Evolutionary conservation across 2,888 invertebrate species (phyloP).

Genomic region (Cryptus viduatorius): DNA sequence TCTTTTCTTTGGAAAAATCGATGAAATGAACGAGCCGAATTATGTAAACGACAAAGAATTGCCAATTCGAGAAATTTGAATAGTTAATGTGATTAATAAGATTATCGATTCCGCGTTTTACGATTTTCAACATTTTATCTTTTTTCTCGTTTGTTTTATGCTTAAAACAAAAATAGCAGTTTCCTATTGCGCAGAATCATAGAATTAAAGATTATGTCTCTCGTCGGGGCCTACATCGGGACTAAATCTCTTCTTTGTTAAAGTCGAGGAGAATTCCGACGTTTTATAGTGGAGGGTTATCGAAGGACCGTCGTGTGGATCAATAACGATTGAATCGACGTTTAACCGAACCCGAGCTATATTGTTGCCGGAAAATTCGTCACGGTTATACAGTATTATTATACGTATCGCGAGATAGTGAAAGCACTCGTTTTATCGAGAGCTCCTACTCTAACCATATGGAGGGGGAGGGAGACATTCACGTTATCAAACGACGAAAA

Average conservation of each 20-base stretch:
- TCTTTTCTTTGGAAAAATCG: no score
- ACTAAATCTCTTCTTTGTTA: background rate
- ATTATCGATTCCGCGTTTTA: no score
- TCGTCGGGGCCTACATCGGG: background rate
- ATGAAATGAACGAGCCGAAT: no score
- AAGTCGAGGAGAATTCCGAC: background rate
- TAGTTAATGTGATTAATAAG: no score
- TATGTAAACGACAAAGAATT: no score
- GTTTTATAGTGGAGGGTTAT: constrained; percentile 13
- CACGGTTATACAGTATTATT: constrained; percentile 35
- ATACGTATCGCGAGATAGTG: constrained; percentile 45
- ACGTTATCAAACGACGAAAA: constrained; percentile 45
- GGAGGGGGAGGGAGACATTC: constrained; percentile 2
- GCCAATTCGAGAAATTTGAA: no score
- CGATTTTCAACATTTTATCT: no score
- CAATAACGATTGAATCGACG: constrained; percentile 43
- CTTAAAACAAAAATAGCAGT: background rate
- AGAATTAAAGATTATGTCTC: background rate
- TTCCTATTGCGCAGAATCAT: background rate
- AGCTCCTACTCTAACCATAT: constrained; percentile 38
- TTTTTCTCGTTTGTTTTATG: background rate
- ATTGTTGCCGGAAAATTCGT: constrained; percentile 50
- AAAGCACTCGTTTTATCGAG: constrained; percentile 61
- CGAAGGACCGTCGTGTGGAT: background rate
- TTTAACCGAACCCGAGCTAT: constrained; percentile 25